phyloP scores from a whole-genome alignment of 2,113 vertebrate genomes.

The Stictonetta naevosa region DNA sequence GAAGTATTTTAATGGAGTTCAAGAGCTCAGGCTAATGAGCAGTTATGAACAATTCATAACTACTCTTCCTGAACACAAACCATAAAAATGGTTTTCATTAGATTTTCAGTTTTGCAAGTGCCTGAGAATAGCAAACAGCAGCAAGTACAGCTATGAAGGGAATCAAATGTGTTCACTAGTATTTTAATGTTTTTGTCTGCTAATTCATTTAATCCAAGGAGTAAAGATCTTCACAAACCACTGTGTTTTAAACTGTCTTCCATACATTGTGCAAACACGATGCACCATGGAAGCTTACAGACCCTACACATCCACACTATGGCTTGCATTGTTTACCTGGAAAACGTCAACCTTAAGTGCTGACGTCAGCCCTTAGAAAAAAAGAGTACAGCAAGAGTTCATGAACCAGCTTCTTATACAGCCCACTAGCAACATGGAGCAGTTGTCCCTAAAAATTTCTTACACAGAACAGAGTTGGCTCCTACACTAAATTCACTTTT shows the following conservation, averaged over 20 bases:
- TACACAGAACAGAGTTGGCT: neutral
- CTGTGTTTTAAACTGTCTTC: neutral
- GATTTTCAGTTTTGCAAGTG: neutral
- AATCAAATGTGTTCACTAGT: neutral
- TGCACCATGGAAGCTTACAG: neutral
- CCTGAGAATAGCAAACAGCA: neutral
- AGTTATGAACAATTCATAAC: constrained; percentile 17
- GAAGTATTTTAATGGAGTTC: constrained; percentile 22
- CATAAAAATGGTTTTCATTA: neutral
- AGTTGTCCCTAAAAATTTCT: neutral
- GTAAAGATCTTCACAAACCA: neutral
- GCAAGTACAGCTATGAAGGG: neutral
- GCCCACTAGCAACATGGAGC: neutral
- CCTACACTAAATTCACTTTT: neutral
- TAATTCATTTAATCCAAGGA: neutral
- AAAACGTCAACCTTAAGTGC: neutral
- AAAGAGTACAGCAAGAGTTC: neutral
- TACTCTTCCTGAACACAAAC: neutral
- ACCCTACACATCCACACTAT: neutral
- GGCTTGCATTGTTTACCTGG: neutral
- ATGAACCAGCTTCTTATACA: neutral
- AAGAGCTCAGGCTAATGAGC: neutral
- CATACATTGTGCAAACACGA: neutral
- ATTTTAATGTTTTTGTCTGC: neutral
- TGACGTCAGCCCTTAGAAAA: neutral